Percentiles rank a stretch among this genome's conserved stretches.
Evolutionary conservation across 1,140 invertebrate species (phyloP).

Genomic region (Euglossa dilemma): DNA sequence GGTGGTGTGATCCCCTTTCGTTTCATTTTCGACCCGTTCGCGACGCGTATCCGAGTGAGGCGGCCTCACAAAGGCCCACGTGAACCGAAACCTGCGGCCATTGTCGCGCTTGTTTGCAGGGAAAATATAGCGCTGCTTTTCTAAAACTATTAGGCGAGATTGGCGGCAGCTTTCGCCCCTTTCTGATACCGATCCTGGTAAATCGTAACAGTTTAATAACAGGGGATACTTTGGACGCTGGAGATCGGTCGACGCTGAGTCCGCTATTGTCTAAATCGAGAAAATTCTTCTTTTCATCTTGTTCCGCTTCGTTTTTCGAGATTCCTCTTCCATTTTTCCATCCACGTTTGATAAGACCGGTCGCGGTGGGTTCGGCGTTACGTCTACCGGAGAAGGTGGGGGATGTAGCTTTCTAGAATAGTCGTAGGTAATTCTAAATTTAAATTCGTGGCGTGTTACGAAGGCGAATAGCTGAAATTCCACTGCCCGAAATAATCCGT

Average conservation of each 20-base stretch:
- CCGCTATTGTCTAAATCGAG: too few relatives aligned
- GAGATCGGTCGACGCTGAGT: not conserved
- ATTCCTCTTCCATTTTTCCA: too few relatives aligned
- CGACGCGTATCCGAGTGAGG: not conserved
- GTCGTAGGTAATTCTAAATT: not conserved
- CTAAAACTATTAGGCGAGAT: not conserved
- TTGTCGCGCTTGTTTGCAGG: conserved; percentile 50
- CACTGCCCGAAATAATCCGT: not conserved
- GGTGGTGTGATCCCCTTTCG: not conserved
- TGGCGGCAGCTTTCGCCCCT: not conserved
- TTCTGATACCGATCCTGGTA: not conserved
- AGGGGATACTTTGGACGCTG: not conserved
- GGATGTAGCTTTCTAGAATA: too few relatives aligned
- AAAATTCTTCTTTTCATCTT: too few relatives aligned
- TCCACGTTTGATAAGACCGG: too few relatives aligned
- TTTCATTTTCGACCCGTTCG: conserved; percentile 14
- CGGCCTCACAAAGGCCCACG: not conserved
- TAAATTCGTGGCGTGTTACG: not conserved
- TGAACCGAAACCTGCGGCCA: not conserved
- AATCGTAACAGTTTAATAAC: not conserved
- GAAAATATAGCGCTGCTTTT: conserved; percentile 50
- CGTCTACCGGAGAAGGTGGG: too few relatives aligned
- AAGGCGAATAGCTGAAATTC: not conserved
- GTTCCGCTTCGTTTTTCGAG: too few relatives aligned
- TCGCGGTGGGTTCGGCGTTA: too few relatives aligned